Base-by-base conservation (phyloP, 2,797 vertebrate species). In the Halcyon badia region DNA sequence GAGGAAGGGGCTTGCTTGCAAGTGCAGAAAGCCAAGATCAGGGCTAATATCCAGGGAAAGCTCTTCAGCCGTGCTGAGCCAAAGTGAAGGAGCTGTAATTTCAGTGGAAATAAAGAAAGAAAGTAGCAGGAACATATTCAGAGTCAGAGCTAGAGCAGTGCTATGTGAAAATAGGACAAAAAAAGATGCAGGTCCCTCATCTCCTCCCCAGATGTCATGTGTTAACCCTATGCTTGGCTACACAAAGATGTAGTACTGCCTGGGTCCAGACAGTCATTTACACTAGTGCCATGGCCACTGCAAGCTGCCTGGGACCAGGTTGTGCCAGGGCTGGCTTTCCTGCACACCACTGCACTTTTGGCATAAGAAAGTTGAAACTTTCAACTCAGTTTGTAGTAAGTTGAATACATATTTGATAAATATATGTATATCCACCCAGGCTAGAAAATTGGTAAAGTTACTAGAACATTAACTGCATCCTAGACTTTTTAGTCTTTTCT, bases 201-300 rank as follows among this genome's bases (percentile, higher is more conserved):
- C 14, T 69, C 33, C 25, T 78, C 18, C 51, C 21, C 30, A 61
- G 0, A 44, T 24, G n/a, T 21, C 22, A 33, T 11, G 8, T 1
- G 0, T 35, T 62, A 77, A 30, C 33, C 37, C 33, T 26, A 28
- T 70, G 56, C 46, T 35, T 87, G 28, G 11, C 69, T 77, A 6
- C 24, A 8, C 16, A 39, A 35, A 57, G 24, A n/a, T 57, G 24
- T 24, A 46, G 2, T 0, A 1, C 18, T 83, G 33, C 62, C 26
- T 41, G 48, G 22, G 22, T 42, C n/a, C 25, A 26, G 15, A 5
- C 26, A 18, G 30, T 17, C 28, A 16, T 15, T 49, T 31, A 8
- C 58, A 51, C 2, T 10, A 1, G 0, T 41, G 33, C 37, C 0
- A 1, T 46, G 52, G 52, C 26, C 0, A 0, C 65, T 7, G 10